A percentile compares a stretch with the other conserved stretches of the same genome.
phyloP scores from a whole-genome alignment of 2,888 invertebrate genomes.

The Nemapogon koenigi region DNA sequence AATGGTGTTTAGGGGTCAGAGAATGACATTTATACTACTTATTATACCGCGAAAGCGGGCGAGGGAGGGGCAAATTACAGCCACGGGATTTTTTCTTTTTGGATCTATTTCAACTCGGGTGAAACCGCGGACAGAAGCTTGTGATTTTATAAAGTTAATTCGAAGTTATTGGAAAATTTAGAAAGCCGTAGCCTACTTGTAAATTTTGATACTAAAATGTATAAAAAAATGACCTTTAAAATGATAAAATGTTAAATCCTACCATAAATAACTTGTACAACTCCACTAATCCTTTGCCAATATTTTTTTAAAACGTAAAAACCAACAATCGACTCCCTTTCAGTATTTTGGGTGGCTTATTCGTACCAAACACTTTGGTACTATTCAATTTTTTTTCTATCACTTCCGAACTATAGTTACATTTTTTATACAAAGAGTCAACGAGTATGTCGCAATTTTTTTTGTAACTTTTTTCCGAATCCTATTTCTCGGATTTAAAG shows the following conservation, averaged over 20 bases:
- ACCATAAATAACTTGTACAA: slow-evolving; percentile 18
- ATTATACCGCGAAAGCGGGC: too few species aligned
- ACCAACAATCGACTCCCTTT: slow-evolving; percentile 34
- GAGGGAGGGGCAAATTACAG: too few species aligned
- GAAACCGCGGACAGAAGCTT: too few species aligned
- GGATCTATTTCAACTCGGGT: slow-evolving; percentile 20
- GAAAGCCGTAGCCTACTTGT: too few species aligned
- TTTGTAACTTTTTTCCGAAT: slow-evolving; percentile 39
- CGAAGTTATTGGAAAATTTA: too few species aligned
- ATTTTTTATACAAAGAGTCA: slow-evolving; percentile 44
- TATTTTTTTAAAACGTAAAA: slow-evolving; percentile 28
- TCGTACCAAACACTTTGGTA: slow-evolving; percentile 42
- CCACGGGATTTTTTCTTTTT: slow-evolving; percentile 20
- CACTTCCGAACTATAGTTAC: slow-evolving; percentile 33
- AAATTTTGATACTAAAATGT: too few species aligned
- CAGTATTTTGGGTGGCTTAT: slow-evolving; percentile 36
- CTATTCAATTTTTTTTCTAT: slow-evolving; percentile 34
- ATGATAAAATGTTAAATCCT: neutral
- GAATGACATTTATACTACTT: too few species aligned
- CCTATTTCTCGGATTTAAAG: slow-evolving; percentile 61
- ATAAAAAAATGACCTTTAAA: too few species aligned
- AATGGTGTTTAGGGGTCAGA: too few species aligned
- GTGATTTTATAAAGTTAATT: too few species aligned
- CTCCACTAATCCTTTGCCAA: slow-evolving; percentile 30
- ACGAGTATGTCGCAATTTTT: slow-evolving; percentile 39